Evolutionary conservation across 2,113 vertebrate genomes (phyloP).

Genomic region (Nothobranchius furzeri): DNA sequence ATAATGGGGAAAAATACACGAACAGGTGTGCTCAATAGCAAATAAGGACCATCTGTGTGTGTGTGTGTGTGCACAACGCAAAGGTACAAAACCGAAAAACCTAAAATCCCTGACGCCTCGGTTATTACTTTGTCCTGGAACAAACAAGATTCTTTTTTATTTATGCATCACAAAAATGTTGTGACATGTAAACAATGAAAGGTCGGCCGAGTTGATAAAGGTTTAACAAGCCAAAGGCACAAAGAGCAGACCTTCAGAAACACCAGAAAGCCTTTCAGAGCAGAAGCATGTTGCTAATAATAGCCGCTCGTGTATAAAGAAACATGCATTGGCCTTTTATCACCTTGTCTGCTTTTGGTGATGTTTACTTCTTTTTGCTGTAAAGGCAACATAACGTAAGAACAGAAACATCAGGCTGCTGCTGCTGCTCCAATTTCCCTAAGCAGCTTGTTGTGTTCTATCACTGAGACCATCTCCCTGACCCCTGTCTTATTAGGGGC

Average conservation of each 20-base stretch:
- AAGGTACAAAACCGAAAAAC: too few relatives aligned
- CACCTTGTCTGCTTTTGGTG: conserved; percentile 5
- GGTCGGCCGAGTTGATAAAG: background rate
- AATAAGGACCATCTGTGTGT: too few relatives aligned
- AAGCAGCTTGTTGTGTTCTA: conserved; percentile 15
- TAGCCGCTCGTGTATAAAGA: background rate
- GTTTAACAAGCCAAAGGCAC: background rate
- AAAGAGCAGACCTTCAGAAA: background rate
- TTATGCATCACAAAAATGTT: background rate
- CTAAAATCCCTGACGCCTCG: too few relatives aligned
- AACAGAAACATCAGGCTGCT: background rate
- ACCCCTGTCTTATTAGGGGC: conserved; percentile 16
- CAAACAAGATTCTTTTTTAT: background rate
- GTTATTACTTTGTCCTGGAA: background rate
- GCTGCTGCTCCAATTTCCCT: background rate
- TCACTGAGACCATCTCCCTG: conserved; percentile 20
- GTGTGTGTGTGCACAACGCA: too few relatives aligned
- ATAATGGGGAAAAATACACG: too few relatives aligned
- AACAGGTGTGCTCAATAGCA: too few relatives aligned
- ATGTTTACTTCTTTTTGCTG: conserved; percentile 6
- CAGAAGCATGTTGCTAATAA: conserved; percentile 24
- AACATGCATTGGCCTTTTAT: conserved; percentile 7
- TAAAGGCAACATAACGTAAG: background rate
- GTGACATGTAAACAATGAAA: background rate
- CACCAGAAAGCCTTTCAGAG: background rate